These are phyloP conservation scores for Teleiodes luculella DNA, from an alignment of 2,888 invertebrate species.

Conservation along the genomic window DNA sequence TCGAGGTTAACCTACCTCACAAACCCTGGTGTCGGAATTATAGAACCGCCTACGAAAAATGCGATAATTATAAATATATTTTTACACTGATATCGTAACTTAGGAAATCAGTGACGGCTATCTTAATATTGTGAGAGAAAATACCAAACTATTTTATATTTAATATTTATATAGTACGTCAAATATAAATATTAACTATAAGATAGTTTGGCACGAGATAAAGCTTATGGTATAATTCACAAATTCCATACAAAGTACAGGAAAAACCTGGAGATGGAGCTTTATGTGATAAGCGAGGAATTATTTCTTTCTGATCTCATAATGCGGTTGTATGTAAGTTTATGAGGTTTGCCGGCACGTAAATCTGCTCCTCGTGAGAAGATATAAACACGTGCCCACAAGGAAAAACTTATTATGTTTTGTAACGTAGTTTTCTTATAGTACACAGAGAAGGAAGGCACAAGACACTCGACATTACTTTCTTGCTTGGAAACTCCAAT, in stretches of 20 bases:
- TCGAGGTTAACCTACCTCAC: no score
- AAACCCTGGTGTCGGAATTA: no score
- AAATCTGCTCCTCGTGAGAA: constrained; percentile 44
- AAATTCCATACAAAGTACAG: background rate
- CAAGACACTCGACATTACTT: no score
- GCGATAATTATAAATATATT: no score
- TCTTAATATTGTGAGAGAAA: background rate
- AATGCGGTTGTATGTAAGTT: constrained; percentile 28
- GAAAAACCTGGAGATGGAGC: background rate
- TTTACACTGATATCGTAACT: no score
- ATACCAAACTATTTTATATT: no score
- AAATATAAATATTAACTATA: no score
- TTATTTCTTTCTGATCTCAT: constrained; percentile 23
- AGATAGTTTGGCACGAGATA: background rate
- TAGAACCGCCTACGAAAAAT: background rate
- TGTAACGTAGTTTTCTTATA: no score
- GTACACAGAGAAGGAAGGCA: no score
- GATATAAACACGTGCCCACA: background rate
- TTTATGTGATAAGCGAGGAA: constrained; percentile 11
- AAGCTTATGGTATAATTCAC: background rate
- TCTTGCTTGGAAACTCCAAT: no score
- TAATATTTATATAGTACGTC: no score
- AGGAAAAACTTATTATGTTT: background rate
- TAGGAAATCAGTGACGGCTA: background rate
- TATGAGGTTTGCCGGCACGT: constrained; percentile 29